phyloP scores from a whole-genome alignment of 1,140 invertebrate species.

The Brachionus plicatilis region DNA sequence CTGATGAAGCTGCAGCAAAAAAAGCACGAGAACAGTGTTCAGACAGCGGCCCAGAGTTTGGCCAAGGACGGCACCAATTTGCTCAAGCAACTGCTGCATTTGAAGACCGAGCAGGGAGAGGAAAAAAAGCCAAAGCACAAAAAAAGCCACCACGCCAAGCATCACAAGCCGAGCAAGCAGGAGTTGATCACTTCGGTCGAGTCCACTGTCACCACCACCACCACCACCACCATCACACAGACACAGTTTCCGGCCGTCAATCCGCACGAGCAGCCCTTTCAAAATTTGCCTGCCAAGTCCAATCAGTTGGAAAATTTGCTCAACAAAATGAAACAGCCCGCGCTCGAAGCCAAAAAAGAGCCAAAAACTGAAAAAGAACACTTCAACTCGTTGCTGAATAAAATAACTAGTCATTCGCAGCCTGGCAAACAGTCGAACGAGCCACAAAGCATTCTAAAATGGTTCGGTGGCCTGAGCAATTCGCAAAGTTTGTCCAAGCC shows the following conservation, averaged over 20 bases:
- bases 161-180: not conserved
- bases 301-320: constrained; percentile 9
- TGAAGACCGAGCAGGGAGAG: not conserved
- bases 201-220: not conserved
- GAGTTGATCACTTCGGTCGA: not conserved
- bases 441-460: not conserved
- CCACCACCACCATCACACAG: constrained; percentile 3
- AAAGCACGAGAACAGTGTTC: not conserved
- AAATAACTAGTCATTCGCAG: not conserved
- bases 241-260: constrained; percentile 10
- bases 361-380: constrained; percentile 17
- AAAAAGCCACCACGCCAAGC: not conserved
- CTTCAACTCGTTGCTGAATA: constrained; percentile 11
- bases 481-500: not conserved
- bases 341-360: not conserved
- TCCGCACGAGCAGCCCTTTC: not conserved
- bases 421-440: not conserved
- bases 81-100: not conserved
- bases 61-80: constrained; percentile 26
- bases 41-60: not conserved
- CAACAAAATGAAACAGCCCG: not conserved
- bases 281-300: not conserved
- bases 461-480: not conserved
- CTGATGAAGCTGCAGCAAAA: constrained; percentile 4
- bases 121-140: not conserved